These are phyloP conservation scores for human DNA, from an alignment of 2,113 vertebrate genomes.

Conservation along the genomic window GRCh38 chr12:81289001-81289500, in stretches of 20 bases:
- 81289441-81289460: not conserved
- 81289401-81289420: not conserved
- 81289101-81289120: not conserved
- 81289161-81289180: not conserved
- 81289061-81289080: not conserved
- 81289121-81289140: not conserved
- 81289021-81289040: not conserved
- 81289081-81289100: not conserved
- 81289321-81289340: not conserved
- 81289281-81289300: not conserved
- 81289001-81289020: not conserved
- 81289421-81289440: not conserved
- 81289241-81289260: not conserved
- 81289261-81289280: not conserved
- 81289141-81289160: not conserved
- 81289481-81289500: not conserved
- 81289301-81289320: not conserved
- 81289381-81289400: not conserved
- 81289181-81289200: not conserved
- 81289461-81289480: not conserved
- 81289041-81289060: not conserved
- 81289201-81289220: not conserved
- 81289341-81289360: not conserved
- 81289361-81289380: not conserved
- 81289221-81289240: not conserved